Conservation (phyloP, 2,888 invertebrate genomes). For the Athalia cordata region DNA sequence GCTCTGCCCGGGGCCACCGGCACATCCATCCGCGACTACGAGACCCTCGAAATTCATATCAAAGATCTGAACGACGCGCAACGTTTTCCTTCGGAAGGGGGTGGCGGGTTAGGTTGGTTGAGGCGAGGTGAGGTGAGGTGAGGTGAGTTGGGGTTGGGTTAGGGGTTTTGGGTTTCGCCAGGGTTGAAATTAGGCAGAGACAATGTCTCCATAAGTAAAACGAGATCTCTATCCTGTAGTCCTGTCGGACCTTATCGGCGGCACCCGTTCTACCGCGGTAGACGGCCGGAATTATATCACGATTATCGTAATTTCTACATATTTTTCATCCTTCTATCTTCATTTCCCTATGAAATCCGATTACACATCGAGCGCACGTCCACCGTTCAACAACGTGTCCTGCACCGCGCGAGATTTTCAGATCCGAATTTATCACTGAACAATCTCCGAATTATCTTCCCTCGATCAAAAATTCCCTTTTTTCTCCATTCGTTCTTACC, state of each 20-base stretch:
- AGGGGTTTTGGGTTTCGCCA: neutral
- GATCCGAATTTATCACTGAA: neutral
- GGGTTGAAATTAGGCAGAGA: constrained; percentile 36
- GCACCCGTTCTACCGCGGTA: neutral
- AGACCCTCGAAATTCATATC: constrained; percentile 28
- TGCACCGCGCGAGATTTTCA: neutral
- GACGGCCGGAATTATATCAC: too few relatives aligned
- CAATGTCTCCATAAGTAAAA: constrained; percentile 32
- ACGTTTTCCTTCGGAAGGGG: too few relatives aligned
- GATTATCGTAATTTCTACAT: too few relatives aligned
- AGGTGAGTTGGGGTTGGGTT: too few relatives aligned
- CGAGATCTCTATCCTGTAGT: constrained; percentile 16
- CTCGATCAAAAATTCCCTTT: neutral
- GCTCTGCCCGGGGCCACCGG: neutral
- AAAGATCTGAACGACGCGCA: constrained; percentile 26
- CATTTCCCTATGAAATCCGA: too few relatives aligned
- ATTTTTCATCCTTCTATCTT: too few relatives aligned
- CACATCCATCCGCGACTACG: neutral
- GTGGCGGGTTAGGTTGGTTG: too few relatives aligned
- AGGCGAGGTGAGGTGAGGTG: too few relatives aligned
- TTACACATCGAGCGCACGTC: too few relatives aligned
- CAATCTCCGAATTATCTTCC: neutral
- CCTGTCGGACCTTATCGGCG: constrained; percentile 26
- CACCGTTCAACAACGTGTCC: neutral
- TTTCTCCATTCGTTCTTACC: neutral